Evolutionary conservation across 2,888 invertebrate species (phyloP).

Genomic region (Mechanitis mazaeus): DNA sequence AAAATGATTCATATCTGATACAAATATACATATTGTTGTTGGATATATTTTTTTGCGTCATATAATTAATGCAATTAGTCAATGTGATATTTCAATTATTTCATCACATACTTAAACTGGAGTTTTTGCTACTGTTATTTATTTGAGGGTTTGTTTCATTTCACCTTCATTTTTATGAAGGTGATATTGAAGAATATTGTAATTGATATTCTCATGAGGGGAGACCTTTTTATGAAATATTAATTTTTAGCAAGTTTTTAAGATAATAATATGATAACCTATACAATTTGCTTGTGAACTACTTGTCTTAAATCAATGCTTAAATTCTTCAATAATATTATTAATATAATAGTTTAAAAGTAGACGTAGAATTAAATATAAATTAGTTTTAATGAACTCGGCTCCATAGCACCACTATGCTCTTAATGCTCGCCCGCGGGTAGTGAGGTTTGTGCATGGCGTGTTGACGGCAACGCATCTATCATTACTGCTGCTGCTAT

Average conservation of each 20-base stretch:
- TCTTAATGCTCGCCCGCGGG: slow-evolving; percentile 60
- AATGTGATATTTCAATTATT: too few species aligned
- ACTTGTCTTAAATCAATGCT: too few species aligned
- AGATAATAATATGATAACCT: too few species aligned
- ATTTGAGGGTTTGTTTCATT: too few species aligned
- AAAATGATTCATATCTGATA: too few species aligned
- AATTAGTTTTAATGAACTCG: slow-evolving; percentile 40
- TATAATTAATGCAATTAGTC: too few species aligned
- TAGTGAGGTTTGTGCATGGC: slow-evolving; percentile 50
- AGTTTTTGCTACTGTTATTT: too few species aligned
- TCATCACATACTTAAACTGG: too few species aligned
- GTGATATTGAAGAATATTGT: slow-evolving; percentile 2
- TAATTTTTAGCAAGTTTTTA: too few species aligned
- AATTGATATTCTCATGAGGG: slow-evolving; percentile 15
- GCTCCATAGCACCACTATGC: slow-evolving; percentile 75
- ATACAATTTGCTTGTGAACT: too few species aligned
- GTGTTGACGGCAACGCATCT: slow-evolving; percentile 36
- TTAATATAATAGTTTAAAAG: slow-evolving; percentile 2
- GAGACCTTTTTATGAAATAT: slow-evolving; percentile 19
- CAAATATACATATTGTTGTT: too few species aligned
- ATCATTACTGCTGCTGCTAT: slow-evolving; percentile 32
- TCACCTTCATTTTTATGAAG: not conserved
- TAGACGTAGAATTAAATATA: slow-evolving; percentile 22
- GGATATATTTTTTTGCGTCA: too few species aligned
- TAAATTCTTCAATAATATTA: not conserved